These are phyloP conservation scores for Podarcis muralis DNA, from an alignment of 2,113 vertebrate species.

Conservation along the genomic window DNA sequence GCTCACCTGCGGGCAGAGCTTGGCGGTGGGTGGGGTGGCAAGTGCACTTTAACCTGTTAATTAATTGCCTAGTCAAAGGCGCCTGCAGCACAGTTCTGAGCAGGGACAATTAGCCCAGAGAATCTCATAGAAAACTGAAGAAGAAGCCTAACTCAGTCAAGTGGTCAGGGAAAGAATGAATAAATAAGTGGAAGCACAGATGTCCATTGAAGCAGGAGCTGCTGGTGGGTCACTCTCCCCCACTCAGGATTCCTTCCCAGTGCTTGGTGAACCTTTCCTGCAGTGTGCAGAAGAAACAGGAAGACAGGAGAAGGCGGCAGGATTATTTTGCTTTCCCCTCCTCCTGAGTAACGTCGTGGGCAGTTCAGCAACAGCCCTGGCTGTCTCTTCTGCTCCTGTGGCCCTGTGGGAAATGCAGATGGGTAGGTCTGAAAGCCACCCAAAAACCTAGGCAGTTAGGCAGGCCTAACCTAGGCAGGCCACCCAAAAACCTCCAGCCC, in stretches of 20 bases:
- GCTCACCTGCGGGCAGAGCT: background rate
- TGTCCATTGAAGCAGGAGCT: background rate
- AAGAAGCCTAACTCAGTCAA: background rate
- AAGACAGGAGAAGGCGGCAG: background rate
- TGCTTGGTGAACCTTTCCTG: background rate
- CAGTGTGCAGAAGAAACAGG: background rate
- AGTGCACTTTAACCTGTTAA: conserved; percentile 6
- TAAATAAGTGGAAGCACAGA: too few relatives aligned
- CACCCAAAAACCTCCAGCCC: too few relatives aligned
- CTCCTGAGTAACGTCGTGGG: too few relatives aligned
- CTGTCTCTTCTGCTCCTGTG: too few relatives aligned
- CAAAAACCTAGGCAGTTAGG: too few relatives aligned
- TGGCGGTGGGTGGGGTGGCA: background rate
- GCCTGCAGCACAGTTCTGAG: too few relatives aligned
- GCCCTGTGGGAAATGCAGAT: too few relatives aligned
- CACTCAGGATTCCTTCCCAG: background rate
- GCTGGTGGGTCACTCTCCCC: background rate
- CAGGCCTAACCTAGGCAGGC: too few relatives aligned
- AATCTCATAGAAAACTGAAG: background rate
- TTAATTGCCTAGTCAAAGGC: background rate
- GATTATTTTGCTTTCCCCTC: background rate
- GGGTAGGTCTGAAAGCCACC: too few relatives aligned
- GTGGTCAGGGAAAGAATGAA: background rate
- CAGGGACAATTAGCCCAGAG: too few relatives aligned
- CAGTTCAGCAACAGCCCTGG: too few relatives aligned